Percentiles rank a stretch among this genome's conserved stretches.
Conservation (phyloP, 2,113 vertebrate species). For the Silurus asotus region DNA sequence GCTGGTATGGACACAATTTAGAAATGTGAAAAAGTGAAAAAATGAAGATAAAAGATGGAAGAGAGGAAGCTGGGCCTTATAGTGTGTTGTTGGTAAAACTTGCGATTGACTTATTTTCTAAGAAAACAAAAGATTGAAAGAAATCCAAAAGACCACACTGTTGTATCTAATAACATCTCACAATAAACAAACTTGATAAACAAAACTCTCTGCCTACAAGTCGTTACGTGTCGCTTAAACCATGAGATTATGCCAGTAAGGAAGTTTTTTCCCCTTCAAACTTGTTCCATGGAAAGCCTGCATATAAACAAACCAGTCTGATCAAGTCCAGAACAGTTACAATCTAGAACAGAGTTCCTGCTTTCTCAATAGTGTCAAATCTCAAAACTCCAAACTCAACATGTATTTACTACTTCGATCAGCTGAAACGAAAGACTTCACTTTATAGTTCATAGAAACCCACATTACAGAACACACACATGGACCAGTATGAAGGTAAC, state of each 20-base stretch:
- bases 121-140: neutral
- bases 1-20: neutral
- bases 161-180: neutral
- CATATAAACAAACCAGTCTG: neutral
- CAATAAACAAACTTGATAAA: neutral
- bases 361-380: neutral
- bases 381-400: neutral
- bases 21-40: neutral
- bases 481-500: slow-evolving; percentile 54
- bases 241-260: slow-evolving; percentile 11
- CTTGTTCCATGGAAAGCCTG: slow-evolving; percentile 22
- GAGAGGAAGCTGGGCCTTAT: neutral
- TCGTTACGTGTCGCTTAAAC: slow-evolving; percentile 37
- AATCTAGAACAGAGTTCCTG: neutral
- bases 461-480: slow-evolving; percentile 7
- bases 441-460: slow-evolving; percentile 38
- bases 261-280: neutral
- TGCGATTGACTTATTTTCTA: neutral
- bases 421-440: neutral
- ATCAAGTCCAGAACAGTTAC: neutral
- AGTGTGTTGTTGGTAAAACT: neutral
- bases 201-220: neutral
- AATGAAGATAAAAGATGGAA: too few species aligned
- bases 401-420: neutral
- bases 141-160: neutral